phyloP scores from a whole-genome alignment of 2,888 invertebrate species.

The Escarpia spicata region DNA sequence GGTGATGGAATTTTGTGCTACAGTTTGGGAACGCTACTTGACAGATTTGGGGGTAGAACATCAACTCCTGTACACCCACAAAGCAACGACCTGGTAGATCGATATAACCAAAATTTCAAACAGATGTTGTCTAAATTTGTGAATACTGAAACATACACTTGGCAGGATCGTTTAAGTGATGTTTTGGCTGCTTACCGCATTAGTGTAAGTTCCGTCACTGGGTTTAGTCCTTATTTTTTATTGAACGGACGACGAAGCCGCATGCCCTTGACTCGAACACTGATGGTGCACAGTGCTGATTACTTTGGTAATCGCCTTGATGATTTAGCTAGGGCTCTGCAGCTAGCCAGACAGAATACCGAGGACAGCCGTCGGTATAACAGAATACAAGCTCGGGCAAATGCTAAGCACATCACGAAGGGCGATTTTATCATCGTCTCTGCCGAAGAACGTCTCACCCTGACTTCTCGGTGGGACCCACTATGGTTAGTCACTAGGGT shows the following conservation, averaged over 20 bases:
- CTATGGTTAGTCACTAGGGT: slow-evolving; percentile 23
- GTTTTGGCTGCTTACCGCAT: slow-evolving; percentile 28
- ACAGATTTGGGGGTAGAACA: slow-evolving; percentile 12
- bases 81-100: neutral
- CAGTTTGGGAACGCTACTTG: neutral
- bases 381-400: slow-evolving; percentile 8
- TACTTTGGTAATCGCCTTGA: slow-evolving; percentile 31
- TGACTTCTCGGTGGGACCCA: slow-evolving; percentile 24
- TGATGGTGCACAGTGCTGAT: neutral
- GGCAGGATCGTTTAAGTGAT: slow-evolving; percentile 26
- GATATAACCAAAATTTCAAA: slow-evolving; percentile 29
- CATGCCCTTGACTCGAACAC: neutral
- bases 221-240: slow-evolving; percentile 30
- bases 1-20: neutral
- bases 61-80: neutral
- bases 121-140: slow-evolving; percentile 26
- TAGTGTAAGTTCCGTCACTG: no score
- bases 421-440: slow-evolving; percentile 19
- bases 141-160: slow-evolving; percentile 19
- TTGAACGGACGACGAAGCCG: slow-evolving; percentile 20
- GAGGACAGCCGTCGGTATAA: neutral
- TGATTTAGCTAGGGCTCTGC: slow-evolving; percentile 27
- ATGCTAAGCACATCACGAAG: neutral
- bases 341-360: slow-evolving; percentile 7
- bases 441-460: slow-evolving; percentile 25